A percentile compares a stretch with the other conserved stretches of the same genome.
Conservation (phyloP, 2,888 invertebrate species). For the Protonemura montana region DNA sequence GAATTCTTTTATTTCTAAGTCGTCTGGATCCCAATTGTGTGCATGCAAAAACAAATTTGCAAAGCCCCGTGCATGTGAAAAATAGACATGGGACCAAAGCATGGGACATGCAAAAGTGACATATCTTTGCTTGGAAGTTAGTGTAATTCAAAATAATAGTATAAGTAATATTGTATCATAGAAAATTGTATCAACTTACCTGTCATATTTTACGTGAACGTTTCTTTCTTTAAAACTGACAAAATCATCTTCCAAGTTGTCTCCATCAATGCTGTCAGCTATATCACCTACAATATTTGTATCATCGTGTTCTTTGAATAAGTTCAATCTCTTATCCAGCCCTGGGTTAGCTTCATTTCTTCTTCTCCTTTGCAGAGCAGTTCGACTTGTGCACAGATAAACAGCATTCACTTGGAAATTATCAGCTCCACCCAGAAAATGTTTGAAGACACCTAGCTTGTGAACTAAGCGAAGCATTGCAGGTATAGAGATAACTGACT, state of each 20-base stretch:
- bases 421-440: background rate
- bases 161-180: no score
- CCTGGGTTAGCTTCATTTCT: conserved; percentile 19
- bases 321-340: background rate
- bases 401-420: background rate
- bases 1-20: no score
- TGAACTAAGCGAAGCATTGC: background rate
- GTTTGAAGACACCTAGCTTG: background rate
- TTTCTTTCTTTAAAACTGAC: no score
- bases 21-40: no score
- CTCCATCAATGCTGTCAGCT: background rate
- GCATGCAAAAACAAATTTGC: no score
- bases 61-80: no score
- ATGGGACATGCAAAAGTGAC: no score
- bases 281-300: background rate
- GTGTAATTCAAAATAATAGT: no score
- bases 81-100: no score
- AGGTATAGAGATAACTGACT: background rate
- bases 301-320: background rate
- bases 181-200: no score
- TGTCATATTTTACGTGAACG: no score
- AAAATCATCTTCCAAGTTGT: background rate
- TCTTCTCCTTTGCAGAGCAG: background rate
- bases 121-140: no score
- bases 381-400: background rate